Percentiles rank a stretch among this genome's conserved stretches.
phyloP scores from a whole-genome alignment of 1,140 invertebrate species.

The Globodera rostochiensis region DNA sequence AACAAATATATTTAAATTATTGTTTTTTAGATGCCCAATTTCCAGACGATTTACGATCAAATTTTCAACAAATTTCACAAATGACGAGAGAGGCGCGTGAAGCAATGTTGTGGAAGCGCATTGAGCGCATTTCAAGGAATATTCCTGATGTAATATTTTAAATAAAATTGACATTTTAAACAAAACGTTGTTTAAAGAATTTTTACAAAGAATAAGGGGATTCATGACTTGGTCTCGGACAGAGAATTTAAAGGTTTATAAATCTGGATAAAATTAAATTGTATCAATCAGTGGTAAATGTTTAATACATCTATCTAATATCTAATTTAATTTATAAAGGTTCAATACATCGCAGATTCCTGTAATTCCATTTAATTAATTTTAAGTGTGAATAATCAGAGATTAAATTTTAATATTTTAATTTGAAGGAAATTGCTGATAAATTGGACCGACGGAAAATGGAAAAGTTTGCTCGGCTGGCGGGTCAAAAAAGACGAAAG shows the following conservation, averaged over 20 bases:
- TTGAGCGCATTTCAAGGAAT: slow-evolving; percentile 58
- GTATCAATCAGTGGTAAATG: too few species aligned
- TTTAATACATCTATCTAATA: too few species aligned
- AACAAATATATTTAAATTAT: slow-evolving; percentile 12
- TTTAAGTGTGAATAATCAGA: too few species aligned
- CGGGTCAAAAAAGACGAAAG: neutral
- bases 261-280: too few species aligned
- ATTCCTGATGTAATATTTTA: slow-evolving; percentile 42
- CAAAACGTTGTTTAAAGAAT: neutral
- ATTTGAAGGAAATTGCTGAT: slow-evolving; percentile 24
- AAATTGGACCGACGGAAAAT: slow-evolving; percentile 23
- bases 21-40: slow-evolving; percentile 36
- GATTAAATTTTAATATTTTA: neutral
- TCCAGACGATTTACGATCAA: slow-evolving; percentile 38
- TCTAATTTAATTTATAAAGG: too few species aligned
- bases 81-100: slow-evolving; percentile 32
- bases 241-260: too few species aligned
- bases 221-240: too few species aligned
- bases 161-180: neutral
- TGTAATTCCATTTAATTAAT: too few species aligned
- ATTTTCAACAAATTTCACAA: slow-evolving; percentile 40
- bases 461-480: neutral
- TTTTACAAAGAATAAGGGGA: too few species aligned
- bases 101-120: slow-evolving; percentile 56
- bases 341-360: too few species aligned